Base-by-base conservation (phyloP, 2,888 invertebrate species). In the Octonoba sinensis region DNA sequence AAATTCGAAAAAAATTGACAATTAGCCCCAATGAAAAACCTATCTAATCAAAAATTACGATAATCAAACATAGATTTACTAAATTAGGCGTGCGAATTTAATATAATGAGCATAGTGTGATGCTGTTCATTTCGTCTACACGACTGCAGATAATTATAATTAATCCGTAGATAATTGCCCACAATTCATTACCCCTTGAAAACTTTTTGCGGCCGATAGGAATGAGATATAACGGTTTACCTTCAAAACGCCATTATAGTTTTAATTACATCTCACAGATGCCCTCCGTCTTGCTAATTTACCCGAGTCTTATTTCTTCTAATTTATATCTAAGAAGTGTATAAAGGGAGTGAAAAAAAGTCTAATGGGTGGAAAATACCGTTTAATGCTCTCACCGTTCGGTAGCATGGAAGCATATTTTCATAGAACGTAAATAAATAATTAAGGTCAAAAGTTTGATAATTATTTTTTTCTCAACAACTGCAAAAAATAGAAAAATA, bases 11-110 rank as follows among this genome's bases (percentile, higher is more conserved):
- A 75, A 44, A 20, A 36, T 56, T 62, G 51, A 49, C 71, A 78
- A 72, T 73, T 73, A 73, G 51, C 60, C 24, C 56, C 73, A 73
- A 81, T 54, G 73, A 69, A 81, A 73, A 81, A 69, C 44, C 67
- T 44, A 49, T 18, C 62, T 81, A 67, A 81, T 81, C 79, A 81
- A 67, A 67, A 20, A 57, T 64, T 51, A 12, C 56, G 73, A 81
- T 81, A 67, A 81, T 81, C 79, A 73, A 81, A 81, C 72, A 69
- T 81, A 81, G 79, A 81, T 81, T 81, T 81, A 73, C 79, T 69
- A 81, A 81, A 81, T 81, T 81, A 73, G 67, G 79, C 79, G 79
- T 81, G 62, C 73, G 79, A 81, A 81, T 81, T 81, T 81, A 81
- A 81, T 81, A 67, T 79, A 79, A 79, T 79, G 71, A 71, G 64